phyloP scores from a whole-genome alignment of 2,888 invertebrate genomes.

The Lutraria lutraria region DNA sequence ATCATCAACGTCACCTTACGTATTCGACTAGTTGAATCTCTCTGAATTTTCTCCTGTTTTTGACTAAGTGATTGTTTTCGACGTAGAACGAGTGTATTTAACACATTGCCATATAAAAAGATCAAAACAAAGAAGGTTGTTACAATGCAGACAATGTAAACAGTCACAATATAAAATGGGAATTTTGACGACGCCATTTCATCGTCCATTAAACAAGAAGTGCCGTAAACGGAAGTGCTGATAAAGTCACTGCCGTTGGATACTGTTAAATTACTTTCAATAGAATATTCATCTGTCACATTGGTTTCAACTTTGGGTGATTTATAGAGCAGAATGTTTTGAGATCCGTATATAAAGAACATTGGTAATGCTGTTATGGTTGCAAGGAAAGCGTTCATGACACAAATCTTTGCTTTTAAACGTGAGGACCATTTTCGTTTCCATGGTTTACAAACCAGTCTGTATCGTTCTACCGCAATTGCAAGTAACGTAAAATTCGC shows the following conservation, averaged over 20 bases:
- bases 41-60: slow-evolving; percentile 20
- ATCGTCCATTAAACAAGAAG: slow-evolving; percentile 48
- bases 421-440: slow-evolving; percentile 29
- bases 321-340: slow-evolving; percentile 38
- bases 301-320: neutral
- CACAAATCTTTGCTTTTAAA: slow-evolving; percentile 23
- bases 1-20: slow-evolving; percentile 46
- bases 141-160: slow-evolving; percentile 32
- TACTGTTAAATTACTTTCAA: neutral
- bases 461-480: slow-evolving; percentile 44
- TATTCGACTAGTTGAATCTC: slow-evolving; percentile 28
- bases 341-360: slow-evolving; percentile 41
- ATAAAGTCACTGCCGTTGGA: neutral
- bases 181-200: slow-evolving; percentile 11
- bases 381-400: slow-evolving; percentile 9
- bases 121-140: slow-evolving; percentile 33
- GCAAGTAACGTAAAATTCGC: slow-evolving; percentile 27
- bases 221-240: slow-evolving; percentile 18
- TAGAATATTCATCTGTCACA: neutral
- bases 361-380: slow-evolving; percentile 26
- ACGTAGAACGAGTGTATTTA: slow-evolving; percentile 16
- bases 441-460: slow-evolving; percentile 45
- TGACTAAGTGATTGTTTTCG: slow-evolving; percentile 47
- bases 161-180: slow-evolving; percentile 29
- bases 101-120: slow-evolving; percentile 35